Conservation (phyloP, 1,140 invertebrate species). For the Agraylea sexmaculata region DNA sequence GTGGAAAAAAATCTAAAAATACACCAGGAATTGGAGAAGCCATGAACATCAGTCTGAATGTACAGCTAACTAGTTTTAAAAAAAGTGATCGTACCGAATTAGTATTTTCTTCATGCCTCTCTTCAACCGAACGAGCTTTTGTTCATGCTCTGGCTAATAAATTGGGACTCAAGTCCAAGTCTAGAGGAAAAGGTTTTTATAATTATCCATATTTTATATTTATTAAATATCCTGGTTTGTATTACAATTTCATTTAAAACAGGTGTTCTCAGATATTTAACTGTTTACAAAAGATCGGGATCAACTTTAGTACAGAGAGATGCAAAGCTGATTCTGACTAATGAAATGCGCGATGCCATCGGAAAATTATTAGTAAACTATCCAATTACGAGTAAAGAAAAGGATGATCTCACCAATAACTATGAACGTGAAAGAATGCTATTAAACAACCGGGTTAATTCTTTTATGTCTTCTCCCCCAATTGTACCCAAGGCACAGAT, state of each 20-base stretch:
- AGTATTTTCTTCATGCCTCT: slow-evolving; percentile 64
- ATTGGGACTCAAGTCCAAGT: slow-evolving; percentile 61
- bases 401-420: slow-evolving; percentile 33
- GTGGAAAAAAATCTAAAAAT: too few relatives aligned
- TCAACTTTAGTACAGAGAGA: slow-evolving; percentile 58
- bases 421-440: slow-evolving; percentile 31
- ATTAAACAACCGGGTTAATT: slow-evolving; percentile 32
- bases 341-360: slow-evolving; percentile 46
- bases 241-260: slow-evolving; percentile 7
- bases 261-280: slow-evolving; percentile 58
- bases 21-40: slow-evolving; percentile 35
- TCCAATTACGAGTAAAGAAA: slow-evolving; percentile 61
- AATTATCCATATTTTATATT: background rate
- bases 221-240: background rate
- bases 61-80: slow-evolving; percentile 51
- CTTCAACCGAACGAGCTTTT: slow-evolving; percentile 63
- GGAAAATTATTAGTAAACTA: slow-evolving; percentile 46
- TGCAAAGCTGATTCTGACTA: slow-evolving; percentile 54
- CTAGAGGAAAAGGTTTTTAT: slow-evolving; percentile 34
- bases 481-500: slow-evolving; percentile 30
- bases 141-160: slow-evolving; percentile 53
- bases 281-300: slow-evolving; percentile 61
- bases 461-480: slow-evolving; percentile 21
- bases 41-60: slow-evolving; percentile 35
- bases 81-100: slow-evolving; percentile 42